Percentiles rank a stretch among this genome's conserved stretches.
phyloP scores from a whole-genome alignment of 2,113 vertebrate genomes.

The Vicugna pacos region DNA sequence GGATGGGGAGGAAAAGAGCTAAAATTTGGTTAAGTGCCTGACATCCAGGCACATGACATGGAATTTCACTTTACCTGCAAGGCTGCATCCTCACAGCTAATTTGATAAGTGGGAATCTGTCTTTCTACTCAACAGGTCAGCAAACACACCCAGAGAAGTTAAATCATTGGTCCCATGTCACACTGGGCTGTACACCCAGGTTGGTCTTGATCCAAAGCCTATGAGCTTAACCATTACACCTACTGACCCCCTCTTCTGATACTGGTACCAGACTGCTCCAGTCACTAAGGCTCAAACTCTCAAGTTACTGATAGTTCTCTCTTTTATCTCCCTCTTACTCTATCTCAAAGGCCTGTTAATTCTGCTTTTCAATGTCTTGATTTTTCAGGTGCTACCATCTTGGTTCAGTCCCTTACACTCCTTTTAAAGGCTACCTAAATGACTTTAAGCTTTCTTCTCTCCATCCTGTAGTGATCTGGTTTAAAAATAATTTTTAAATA shows the following conservation, averaged over 20 bases:
- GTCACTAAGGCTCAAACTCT: background rate
- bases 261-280: background rate
- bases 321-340: background rate
- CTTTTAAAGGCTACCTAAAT: background rate
- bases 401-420: background rate
- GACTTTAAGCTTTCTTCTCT: background rate
- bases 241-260: background rate
- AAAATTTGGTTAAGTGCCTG: background rate
- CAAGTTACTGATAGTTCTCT: background rate
- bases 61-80: background rate
- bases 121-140: background rate
- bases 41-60: background rate
- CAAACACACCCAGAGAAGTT: background rate
- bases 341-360: background rate
- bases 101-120: background rate
- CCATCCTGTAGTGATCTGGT: background rate
- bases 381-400: slow-evolving; percentile 11
- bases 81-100: background rate
- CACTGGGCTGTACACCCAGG: background rate
- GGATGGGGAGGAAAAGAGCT: background rate
- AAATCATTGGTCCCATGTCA: background rate
- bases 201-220: background rate
- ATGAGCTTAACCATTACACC: background rate
- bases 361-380: background rate
- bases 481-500: background rate